phyloP scores from a whole-genome alignment of 2,888 invertebrate genomes.

The Atethmia centrago region DNA sequence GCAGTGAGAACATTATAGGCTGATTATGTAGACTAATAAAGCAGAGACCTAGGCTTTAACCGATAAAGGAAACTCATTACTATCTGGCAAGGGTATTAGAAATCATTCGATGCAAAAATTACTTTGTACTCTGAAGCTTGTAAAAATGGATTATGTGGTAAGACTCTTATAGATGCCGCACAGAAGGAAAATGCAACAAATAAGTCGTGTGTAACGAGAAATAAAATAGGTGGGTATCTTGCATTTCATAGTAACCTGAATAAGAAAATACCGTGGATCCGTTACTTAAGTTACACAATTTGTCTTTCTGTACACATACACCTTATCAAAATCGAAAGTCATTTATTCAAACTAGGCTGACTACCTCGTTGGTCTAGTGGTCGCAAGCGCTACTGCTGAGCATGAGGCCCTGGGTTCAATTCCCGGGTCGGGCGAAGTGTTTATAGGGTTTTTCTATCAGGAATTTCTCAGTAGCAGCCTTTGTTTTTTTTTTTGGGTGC shows the following conservation, averaged over 20 bases:
- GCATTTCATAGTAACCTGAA: slow-evolving; percentile 25
- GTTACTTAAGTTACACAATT: slow-evolving; percentile 3
- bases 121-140: background rate
- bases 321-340: too few relatives aligned
- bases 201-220: slow-evolving; percentile 41
- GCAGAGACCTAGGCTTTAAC: too few relatives aligned
- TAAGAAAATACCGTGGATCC: slow-evolving; percentile 22
- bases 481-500: too few relatives aligned
- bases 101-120: background rate
- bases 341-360: too few relatives aligned
- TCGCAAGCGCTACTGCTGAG: too few relatives aligned
- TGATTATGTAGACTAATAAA: too few relatives aligned
- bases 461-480: too few relatives aligned
- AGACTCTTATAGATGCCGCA: slow-evolving; percentile 6
- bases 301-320: slow-evolving; percentile 1
- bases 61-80: background rate
- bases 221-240: slow-evolving; percentile 23
- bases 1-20: too few relatives aligned
- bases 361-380: too few relatives aligned
- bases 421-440: too few relatives aligned
- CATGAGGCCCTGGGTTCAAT: too few relatives aligned
- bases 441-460: too few relatives aligned
- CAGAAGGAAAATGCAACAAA: slow-evolving; percentile 29
- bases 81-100: background rate
- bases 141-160: background rate